A percentile compares a stretch with the other conserved stretches of the same genome.
phyloP scores from a whole-genome alignment of 2,113 vertebrate genomes.

The Pseudorectes ferrugineus region DNA sequence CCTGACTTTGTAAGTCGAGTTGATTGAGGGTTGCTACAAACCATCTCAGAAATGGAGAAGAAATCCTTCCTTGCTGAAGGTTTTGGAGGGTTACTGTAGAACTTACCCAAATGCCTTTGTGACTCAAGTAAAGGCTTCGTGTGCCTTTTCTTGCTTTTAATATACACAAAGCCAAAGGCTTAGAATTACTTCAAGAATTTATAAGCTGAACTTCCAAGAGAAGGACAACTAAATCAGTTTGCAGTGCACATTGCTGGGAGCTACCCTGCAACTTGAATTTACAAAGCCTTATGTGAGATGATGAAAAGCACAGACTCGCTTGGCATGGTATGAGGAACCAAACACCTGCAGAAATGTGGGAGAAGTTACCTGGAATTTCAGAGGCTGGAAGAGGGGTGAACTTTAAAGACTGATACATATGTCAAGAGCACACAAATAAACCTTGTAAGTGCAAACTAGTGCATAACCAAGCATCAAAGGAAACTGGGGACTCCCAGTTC shows the following conservation, averaged over 20 bases:
- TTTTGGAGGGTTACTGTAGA: background rate
- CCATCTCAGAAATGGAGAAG: background rate
- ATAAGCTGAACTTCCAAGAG: background rate
- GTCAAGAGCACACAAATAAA: background rate
- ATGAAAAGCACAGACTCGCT: background rate
- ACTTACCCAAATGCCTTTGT: background rate
- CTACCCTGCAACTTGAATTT: background rate
- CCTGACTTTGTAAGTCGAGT: rapidly evolving
- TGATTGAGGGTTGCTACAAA: background rate
- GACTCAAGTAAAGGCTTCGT: background rate
- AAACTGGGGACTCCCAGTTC: background rate
- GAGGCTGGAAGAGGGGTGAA: background rate
- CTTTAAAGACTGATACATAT: background rate
- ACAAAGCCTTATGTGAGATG: background rate
- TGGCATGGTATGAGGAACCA: background rate
- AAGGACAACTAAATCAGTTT: background rate
- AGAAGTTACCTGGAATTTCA: background rate
- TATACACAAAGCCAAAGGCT: background rate
- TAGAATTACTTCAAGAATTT: background rate
- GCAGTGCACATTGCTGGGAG: background rate
- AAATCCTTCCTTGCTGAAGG: background rate
- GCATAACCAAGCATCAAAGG: background rate
- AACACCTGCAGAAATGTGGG: background rate
- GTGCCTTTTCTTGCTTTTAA: background rate
- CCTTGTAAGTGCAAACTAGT: background rate